phyloP scores from a whole-genome alignment of 2,113 vertebrate species.

The Pedionomus torquatus region DNA sequence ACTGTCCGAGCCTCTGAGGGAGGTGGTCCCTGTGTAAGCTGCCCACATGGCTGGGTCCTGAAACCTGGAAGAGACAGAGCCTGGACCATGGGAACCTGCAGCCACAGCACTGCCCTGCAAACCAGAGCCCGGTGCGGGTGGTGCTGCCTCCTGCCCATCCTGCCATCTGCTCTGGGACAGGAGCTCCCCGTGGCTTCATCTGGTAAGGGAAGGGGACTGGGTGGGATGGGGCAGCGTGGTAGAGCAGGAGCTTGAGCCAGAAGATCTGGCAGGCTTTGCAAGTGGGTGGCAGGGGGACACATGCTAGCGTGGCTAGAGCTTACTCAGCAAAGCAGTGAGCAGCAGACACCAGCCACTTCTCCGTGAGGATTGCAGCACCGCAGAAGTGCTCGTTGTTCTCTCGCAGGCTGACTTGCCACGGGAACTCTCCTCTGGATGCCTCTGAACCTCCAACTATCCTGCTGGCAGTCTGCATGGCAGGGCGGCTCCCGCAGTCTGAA shows the following conservation, averaged over 20 bases:
- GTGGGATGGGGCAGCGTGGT: fast-evolving
- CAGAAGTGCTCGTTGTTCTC: constrained; percentile 85
- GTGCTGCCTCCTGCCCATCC: not conserved
- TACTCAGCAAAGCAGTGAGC: constrained; percentile 95
- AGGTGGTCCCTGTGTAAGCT: constrained; percentile 82
- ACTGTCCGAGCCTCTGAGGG: constrained; percentile 71
- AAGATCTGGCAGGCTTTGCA: not conserved
- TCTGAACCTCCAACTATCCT: constrained; percentile 90
- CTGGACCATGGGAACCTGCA: fast-evolving
- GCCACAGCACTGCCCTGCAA: not conserved
- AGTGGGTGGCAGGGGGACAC: too few species aligned
- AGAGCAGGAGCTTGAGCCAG: not conserved
- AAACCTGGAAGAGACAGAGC: constrained; percentile 46
- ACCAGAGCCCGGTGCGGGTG: too few species aligned
- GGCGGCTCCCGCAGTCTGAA: constrained; percentile 87
- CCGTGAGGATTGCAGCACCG: constrained; percentile 84
- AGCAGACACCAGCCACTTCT: constrained; percentile 89
- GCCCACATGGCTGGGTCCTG: constrained; percentile 82
- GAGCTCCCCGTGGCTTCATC: not conserved
- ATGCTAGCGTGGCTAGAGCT: not conserved
- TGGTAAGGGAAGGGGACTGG: not conserved
- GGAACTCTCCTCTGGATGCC: constrained; percentile 86
- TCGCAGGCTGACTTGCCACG: constrained; percentile 93
- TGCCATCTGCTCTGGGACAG: not conserved
- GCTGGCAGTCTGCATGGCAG: constrained; percentile 75